These are phyloP conservation scores for Augochlora pura DNA, from an alignment of 1,140 invertebrate genomes.

Conservation along the genomic window DNA sequence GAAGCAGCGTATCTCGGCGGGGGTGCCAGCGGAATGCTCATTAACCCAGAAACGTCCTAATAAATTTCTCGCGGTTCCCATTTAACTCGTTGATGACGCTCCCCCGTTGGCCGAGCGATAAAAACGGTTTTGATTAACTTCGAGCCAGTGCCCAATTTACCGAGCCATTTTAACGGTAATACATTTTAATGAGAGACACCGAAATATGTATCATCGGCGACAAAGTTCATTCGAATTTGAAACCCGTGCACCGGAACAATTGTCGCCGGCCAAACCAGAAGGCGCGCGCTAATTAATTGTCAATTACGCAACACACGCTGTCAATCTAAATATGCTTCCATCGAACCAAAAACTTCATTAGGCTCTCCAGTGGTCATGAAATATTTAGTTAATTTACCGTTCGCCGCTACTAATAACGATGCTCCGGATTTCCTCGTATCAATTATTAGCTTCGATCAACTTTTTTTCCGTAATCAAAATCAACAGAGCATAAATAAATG, in stretches of 20 bases:
- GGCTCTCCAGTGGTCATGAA: neutral
- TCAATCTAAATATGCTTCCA: neutral
- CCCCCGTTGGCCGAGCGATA: slow-evolving; percentile 17
- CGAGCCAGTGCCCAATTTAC: slow-evolving; percentile 15
- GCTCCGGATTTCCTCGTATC: neutral
- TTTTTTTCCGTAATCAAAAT: neutral
- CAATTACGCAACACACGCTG: neutral
- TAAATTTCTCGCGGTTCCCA: slow-evolving; percentile 21
- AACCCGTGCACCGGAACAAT: neutral
- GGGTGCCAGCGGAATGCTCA: slow-evolving; percentile 8
- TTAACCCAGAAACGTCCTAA: slow-evolving; percentile 40
- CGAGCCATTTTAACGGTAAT: slow-evolving; percentile 29
- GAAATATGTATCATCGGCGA: neutral
- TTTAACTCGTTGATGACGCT: slow-evolving; percentile 32
- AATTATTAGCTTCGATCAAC: neutral
- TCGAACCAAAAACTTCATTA: neutral
- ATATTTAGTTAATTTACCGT: neutral
- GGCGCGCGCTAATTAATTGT: neutral
- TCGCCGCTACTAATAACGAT: neutral
- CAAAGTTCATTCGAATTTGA: neutral
- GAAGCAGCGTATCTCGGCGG: neutral
- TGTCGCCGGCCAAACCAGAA: neutral
- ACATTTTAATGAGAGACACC: slow-evolving; percentile 29
- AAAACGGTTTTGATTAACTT: slow-evolving; percentile 38
- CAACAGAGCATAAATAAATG: too few relatives aligned